Conservation (phyloP, 2,797 vertebrate species). For the Myiotriccus ornatus region DNA sequence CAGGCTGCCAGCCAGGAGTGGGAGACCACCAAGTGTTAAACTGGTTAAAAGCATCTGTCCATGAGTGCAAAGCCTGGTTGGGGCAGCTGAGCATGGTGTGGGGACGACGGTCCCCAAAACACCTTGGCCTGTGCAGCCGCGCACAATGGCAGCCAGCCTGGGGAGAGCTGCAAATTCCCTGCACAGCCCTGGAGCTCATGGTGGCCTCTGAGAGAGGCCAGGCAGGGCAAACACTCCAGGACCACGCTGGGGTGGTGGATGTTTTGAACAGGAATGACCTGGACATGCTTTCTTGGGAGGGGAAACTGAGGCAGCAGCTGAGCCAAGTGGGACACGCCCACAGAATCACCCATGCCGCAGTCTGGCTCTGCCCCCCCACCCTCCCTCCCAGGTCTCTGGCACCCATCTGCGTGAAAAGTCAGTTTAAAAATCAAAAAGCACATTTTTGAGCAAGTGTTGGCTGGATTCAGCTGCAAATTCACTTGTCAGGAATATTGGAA, state of each 20-base stretch:
- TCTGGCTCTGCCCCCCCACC: not conserved
- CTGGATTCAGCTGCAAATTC: not conserved
- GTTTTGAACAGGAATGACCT: not conserved
- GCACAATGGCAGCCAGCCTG: not conserved
- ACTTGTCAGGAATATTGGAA: not conserved
- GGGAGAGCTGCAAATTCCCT: accelerated
- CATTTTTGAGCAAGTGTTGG: not conserved
- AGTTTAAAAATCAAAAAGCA: not conserved
- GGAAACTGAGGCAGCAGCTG: not conserved
- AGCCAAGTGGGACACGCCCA: accelerated
- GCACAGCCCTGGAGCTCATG: not conserved
- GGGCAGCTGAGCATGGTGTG: accelerated
- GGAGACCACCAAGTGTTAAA: not conserved
- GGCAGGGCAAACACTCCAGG: accelerated
- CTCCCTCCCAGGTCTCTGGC: not conserved
- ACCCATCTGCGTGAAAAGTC: not conserved
- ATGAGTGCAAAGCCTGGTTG: accelerated
- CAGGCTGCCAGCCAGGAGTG: not conserved
- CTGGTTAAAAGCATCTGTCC: not conserved
- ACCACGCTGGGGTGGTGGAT: accelerated
- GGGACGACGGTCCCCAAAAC: not conserved
- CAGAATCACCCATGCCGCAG: accelerated
- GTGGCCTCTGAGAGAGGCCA: not conserved
- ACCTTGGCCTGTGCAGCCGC: not conserved
- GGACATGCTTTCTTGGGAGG: accelerated